phyloP scores from a whole-genome alignment of 53 echinoderm and acorn worm species.

The Glandiceps talaboti region DNA sequence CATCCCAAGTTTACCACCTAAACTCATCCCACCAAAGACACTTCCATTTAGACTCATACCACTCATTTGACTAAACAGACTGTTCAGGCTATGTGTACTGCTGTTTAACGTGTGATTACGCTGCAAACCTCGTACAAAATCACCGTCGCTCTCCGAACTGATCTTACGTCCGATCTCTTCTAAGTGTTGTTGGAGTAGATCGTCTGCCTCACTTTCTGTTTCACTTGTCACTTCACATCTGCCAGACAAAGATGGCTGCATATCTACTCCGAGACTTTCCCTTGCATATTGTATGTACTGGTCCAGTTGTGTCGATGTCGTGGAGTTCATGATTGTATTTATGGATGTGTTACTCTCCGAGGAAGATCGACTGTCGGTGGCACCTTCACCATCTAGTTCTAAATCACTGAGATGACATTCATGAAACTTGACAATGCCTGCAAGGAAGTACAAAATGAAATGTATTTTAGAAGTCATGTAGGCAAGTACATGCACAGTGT shows the following conservation, averaged over 20 bases:
- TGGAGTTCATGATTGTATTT: slow-evolving; percentile 6
- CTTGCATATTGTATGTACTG: slow-evolving; percentile 95
- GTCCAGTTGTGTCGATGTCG: slow-evolving; percentile 66
- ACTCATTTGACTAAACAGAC: slow-evolving; percentile 52
- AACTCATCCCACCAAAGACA: slow-evolving; percentile 23
- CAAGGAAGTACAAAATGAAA: background rate
- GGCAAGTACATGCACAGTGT: too few species aligned
- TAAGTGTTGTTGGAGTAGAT: slow-evolving; percentile 79
- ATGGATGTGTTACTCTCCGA: slow-evolving; percentile 42
- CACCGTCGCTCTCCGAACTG: slow-evolving; percentile 10
- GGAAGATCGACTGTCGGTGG: slow-evolving; percentile 37
- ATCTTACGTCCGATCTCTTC: slow-evolving; percentile 74
- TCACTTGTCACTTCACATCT: slow-evolving; percentile 75
- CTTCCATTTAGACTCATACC: slow-evolving; percentile 53
- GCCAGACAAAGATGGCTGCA: slow-evolving; percentile 23
- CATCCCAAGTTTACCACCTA: slow-evolving; percentile 10
- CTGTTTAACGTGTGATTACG: slow-evolving; percentile 58
- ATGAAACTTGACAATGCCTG: slow-evolving; percentile 85
- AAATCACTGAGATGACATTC: slow-evolving; percentile 76
- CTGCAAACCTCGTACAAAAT: slow-evolving; percentile 14
- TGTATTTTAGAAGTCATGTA: background rate
- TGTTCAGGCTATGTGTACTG: slow-evolving; percentile 55
- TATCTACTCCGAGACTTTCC: slow-evolving; percentile 87
- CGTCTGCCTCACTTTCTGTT: slow-evolving; percentile 96
- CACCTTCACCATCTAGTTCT: slow-evolving; percentile 40